Evolutionary conservation across 2,113 vertebrate genomes (phyloP).

Genomic region (Nothocercus nigrocapillus): DNA sequence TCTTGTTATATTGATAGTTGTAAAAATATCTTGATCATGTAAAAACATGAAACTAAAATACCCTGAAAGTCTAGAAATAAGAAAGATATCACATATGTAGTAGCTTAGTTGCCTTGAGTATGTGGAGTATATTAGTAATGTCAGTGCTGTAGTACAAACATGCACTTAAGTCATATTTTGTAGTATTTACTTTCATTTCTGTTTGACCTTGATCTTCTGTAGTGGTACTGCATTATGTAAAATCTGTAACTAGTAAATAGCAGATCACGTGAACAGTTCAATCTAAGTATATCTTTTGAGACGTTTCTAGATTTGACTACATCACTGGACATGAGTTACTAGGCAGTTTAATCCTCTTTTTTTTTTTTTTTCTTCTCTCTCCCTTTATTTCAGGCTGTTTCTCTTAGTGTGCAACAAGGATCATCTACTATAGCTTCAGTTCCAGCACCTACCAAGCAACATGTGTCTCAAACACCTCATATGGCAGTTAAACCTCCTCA

Average conservation of each 20-base stretch:
- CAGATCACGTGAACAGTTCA: neutral
- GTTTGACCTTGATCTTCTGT: neutral
- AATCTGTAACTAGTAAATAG: neutral
- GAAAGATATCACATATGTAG: neutral
- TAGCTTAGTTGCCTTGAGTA: neutral
- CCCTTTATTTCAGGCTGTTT: conserved; percentile 77
- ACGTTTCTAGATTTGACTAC: neutral
- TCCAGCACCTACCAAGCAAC: conserved; percentile 78
- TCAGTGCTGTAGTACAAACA: fast-evolving
- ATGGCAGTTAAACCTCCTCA: conserved; percentile 76
- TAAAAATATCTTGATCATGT: neutral
- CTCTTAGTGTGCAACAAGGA: conserved; percentile 82
- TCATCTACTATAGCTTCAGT: conserved; percentile 76
- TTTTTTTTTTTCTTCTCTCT: neutral
- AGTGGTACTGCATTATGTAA: neutral
- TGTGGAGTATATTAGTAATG: neutral
- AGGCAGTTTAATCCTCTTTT: neutral
- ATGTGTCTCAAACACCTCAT: conserved; percentile 74
- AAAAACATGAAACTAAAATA: neutral
- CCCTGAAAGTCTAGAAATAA: neutral
- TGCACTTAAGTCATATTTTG: neutral
- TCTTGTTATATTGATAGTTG: neutral
- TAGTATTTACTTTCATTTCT: neutral
- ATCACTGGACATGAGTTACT: neutral
- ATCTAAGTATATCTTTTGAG: neutral